These are phyloP conservation scores for Teleogryllus occipitalis DNA, from an alignment of 1,140 invertebrate genomes.

Conservation along the genomic window DNA sequence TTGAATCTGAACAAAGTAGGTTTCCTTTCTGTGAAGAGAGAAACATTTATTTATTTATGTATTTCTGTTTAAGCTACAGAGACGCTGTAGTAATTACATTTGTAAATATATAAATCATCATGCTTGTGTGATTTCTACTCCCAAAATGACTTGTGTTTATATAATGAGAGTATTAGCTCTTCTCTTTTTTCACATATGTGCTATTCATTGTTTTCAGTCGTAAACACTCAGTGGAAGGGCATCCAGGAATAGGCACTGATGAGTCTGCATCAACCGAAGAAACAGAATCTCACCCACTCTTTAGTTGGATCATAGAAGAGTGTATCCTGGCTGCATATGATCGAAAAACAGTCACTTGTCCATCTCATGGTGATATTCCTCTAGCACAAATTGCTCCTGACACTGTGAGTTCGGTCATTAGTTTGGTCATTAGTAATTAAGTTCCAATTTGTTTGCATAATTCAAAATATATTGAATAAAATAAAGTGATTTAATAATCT, in stretches of 20 bases:
- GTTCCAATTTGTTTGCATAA: no score
- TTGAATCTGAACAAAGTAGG: no score
- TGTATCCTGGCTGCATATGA: slow-evolving; percentile 83
- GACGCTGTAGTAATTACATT: no score
- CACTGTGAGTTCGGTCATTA: slow-evolving; percentile 44
- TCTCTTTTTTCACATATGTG: not conserved
- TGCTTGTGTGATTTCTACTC: no score
- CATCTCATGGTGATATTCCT: slow-evolving; percentile 60
- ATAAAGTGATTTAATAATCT: no score
- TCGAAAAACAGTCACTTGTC: slow-evolving; percentile 59
- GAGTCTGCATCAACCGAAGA: slow-evolving; percentile 26
- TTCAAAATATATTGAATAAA: no score
- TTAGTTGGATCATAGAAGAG: slow-evolving; percentile 82
- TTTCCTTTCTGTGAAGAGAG: no score
- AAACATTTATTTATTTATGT: no score
- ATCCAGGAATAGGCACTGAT: slow-evolving; percentile 41
- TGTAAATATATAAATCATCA: no score
- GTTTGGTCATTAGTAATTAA: not conserved
- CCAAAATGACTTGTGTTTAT: no score
- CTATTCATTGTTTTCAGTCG: slow-evolving; percentile 46
- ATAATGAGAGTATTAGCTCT: no score
- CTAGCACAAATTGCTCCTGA: slow-evolving; percentile 75
- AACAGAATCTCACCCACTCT: slow-evolving; percentile 41
- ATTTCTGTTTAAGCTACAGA: no score
- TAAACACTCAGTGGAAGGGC: slow-evolving; percentile 72